Conservation (phyloP, 2,888 invertebrate genomes). For the Cosmia pyralina region DNA sequence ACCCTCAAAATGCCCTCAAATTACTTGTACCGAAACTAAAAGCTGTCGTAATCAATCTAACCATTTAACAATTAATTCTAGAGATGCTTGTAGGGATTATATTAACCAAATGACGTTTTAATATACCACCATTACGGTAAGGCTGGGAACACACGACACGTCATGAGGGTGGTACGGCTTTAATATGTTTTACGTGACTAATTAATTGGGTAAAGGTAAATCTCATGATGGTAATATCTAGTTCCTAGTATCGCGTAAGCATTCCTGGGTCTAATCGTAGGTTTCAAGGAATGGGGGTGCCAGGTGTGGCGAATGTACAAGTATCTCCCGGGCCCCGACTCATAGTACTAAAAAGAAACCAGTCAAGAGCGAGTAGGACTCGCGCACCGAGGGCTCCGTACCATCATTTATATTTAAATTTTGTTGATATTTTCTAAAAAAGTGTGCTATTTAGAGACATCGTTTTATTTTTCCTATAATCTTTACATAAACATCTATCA, state of each 20-base stretch:
- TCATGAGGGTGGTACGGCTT: not conserved
- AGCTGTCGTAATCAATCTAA: constrained; percentile 37
- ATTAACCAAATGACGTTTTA: constrained; percentile 56
- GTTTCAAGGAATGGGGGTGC: no score
- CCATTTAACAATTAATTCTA: constrained; percentile 18
- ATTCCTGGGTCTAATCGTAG: no score
- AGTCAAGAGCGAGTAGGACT: no score
- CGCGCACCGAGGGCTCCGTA: no score
- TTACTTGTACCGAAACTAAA: constrained; percentile 15
- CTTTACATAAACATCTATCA: no score
- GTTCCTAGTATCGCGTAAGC: not conserved
- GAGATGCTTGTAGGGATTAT: constrained; percentile 36
- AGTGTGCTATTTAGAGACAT: no score
- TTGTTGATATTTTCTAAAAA: no score
- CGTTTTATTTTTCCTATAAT: no score
- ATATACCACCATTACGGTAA: constrained; percentile 43
- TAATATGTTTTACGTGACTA: constrained; percentile 15
- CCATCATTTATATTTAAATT: no score
- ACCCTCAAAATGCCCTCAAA: constrained; percentile 7
- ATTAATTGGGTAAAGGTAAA: constrained; percentile 9
- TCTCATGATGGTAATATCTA: not conserved
- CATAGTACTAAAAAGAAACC: no score
- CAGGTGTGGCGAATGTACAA: no score
- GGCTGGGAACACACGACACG: constrained; percentile 19
- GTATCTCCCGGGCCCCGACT: no score